phyloP scores from a whole-genome alignment of 1,140 invertebrate genomes.

The Colletes gigas region DNA sequence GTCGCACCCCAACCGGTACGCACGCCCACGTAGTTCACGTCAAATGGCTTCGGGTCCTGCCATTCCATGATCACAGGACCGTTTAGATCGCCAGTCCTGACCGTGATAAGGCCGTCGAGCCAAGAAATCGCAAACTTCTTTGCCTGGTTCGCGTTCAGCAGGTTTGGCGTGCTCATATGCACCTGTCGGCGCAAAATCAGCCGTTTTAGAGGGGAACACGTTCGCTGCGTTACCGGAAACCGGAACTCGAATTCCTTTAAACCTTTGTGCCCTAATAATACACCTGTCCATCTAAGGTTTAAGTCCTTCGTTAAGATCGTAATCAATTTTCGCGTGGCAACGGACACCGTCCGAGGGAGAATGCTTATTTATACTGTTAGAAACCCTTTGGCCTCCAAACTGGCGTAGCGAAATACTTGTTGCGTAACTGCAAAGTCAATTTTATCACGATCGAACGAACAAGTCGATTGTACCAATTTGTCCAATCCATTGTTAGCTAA shows the following conservation, averaged over 20 bases:
- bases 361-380: no score
- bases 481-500: no score
- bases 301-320: no score
- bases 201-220: not conserved
- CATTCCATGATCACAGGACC: constrained; percentile 82
- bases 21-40: constrained; percentile 83
- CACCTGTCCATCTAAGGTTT: not conserved
- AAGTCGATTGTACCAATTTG: no score
- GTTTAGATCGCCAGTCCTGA: constrained; percentile 75
- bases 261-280: not conserved
- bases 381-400: no score
- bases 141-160: constrained; percentile 81
- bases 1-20: constrained; percentile 84
- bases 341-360: no score
- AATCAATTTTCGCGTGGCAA: no score
- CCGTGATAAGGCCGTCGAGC: constrained; percentile 81
- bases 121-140: constrained; percentile 83
- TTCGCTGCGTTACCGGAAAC: not conserved
- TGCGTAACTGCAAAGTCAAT: no score
- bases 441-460: no score
- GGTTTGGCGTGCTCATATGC: constrained; percentile 80
- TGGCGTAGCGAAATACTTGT: no score
- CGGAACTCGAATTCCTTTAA: not conserved
- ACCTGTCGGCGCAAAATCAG: constrained; percentile 75
- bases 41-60: constrained; percentile 83